Evolutionary conservation across 2,888 invertebrate species (phyloP), one percentile per base, ranked within the genome.

Genomic region (Drosophila robusta): DNA sequence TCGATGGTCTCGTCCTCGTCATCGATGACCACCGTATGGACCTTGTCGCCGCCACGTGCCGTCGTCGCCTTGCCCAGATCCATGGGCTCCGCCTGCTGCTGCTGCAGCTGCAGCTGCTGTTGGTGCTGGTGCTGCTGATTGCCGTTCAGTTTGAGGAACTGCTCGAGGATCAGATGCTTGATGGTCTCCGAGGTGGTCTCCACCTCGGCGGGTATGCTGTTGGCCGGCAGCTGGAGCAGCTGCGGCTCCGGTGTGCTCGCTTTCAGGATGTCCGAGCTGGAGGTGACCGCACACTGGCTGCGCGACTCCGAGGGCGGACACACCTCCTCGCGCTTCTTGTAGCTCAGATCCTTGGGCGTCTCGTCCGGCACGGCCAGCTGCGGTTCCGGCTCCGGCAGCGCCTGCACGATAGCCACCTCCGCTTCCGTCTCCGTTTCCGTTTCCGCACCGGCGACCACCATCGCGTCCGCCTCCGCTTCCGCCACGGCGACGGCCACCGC

Each of bases 251-350:
- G 72, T 0, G 81, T 73, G 18, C 79, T 84, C 0, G 96, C 95
- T 90, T 95, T 95, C 89, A 95, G 94, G 36, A 95, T 94, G 90
- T 95, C 95, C 1, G 95, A 95, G 81, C 94, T 95, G 69, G 95
- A 93, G 2, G 95, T 95, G 6, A 94, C 94, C 7, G 95, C 95
- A 64, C 95, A 90, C 58, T 92, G 91, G 49, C 90, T 86, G 6
- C 89, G 81, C 14, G 90, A 83, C 60, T 88, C 84, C 4, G 90
- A 89, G 3, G 88, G 89, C 32, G 89, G 87, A 39, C 90, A 91
- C 9, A 91, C 89, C 54, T 90, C 93, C 56, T 90, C 91, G 3
- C 89, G 92, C 90, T 94, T 94, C 78, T 93, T 95, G 80, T 93
- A 93, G 78, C 93, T 94, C 58, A 95, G 91, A 87, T 95, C 95